Percentiles rank a stretch among this genome's conserved stretches.
phyloP scores from a whole-genome alignment of 2,113 vertebrate genomes.

The Rhinopomastus cyanomelas region DNA sequence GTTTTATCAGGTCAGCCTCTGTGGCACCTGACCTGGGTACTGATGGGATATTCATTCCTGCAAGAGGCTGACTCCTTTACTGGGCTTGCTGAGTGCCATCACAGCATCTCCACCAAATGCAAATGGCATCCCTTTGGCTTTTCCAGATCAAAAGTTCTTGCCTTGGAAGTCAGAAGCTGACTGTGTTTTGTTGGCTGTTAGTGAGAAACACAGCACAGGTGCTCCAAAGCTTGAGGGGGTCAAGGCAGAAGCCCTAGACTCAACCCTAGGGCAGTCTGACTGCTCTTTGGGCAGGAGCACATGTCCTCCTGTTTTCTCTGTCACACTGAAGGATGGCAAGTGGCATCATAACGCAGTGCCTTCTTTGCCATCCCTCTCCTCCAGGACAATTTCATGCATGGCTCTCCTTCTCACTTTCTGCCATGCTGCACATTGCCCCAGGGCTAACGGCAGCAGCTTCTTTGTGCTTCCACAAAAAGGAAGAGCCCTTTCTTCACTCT shows the following conservation, averaged over 20 bases:
- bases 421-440: not conserved
- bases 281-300: not conserved
- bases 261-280: not conserved
- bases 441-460: not conserved
- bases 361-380: not conserved
- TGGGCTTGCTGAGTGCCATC: accelerated
- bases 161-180: not conserved
- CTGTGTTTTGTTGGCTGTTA: not conserved
- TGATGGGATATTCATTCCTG: not conserved
- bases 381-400: not conserved
- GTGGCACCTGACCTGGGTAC: not conserved
- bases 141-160: not conserved
- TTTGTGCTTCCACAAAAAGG: not conserved
- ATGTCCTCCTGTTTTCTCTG: not conserved
- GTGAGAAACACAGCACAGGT: not conserved
- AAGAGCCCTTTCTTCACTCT: not conserved
- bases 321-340: not conserved
- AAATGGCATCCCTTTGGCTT: not conserved
- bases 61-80: not conserved
- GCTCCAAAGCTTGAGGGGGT: not conserved
- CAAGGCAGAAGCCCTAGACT: not conserved
- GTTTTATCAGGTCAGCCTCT: not conserved
- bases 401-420: not conserved
- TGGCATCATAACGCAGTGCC: not conserved
- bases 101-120: not conserved